Percentiles rank a stretch among this genome's conserved stretches.
Evolutionary conservation across 2,113 vertebrate genomes (phyloP).

Genomic region (Carlito syrichta): DNA sequence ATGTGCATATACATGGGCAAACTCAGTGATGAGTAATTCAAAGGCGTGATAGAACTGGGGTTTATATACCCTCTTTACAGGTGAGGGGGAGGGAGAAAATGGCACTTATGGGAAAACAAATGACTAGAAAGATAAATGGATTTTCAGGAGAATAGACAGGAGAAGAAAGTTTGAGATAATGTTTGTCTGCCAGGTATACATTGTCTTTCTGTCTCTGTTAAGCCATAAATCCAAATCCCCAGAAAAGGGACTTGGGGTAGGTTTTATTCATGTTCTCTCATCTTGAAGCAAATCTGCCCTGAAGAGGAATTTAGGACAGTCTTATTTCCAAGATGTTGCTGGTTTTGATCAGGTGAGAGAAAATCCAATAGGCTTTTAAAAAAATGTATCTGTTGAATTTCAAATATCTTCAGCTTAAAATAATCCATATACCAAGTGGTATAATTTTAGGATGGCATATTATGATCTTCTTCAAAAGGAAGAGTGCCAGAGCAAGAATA

Average conservation of each 20-base stretch:
- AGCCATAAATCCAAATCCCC: neutral
- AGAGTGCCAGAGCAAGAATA: neutral
- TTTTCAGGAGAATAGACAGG: neutral
- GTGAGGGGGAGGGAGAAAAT: neutral
- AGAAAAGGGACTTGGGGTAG: neutral
- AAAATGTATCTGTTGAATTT: neutral
- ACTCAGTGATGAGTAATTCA: neutral
- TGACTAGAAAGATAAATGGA: neutral
- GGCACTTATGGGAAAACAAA: neutral
- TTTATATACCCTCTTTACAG: neutral
- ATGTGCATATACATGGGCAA: neutral
- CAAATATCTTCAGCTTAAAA: neutral
- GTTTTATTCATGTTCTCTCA: neutral
- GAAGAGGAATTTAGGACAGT: neutral
- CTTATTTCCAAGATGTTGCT: neutral
- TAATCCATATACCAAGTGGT: neutral
- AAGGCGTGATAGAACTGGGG: neutral
- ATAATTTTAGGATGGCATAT: neutral
- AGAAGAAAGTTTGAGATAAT: neutral
- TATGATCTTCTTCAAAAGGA: neutral
- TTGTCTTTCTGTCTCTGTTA: neutral
- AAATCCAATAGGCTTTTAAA: neutral
- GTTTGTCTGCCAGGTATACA: neutral
- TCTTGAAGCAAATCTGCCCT: neutral
- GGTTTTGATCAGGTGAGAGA: neutral